Base-by-base conservation (phyloP, 2,113 vertebrate species). In the Sciurus niger region DNA sequence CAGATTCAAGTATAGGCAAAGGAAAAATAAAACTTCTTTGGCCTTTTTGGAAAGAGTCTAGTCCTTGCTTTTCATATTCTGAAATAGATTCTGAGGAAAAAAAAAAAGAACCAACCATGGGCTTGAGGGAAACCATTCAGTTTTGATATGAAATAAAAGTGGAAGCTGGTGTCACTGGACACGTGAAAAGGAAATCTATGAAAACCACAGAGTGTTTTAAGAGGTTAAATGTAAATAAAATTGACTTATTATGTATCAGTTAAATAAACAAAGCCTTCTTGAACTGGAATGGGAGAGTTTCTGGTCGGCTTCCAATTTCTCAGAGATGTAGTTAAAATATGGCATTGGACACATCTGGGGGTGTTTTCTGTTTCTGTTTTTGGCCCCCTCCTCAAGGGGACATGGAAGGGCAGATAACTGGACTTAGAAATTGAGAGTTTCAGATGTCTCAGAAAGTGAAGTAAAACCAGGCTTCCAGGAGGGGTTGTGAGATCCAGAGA, bases 141-240 rank as follows among this genome's bases (percentile, higher is more conserved):
- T 84, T 87, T 93, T 94, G 83, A 72, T 94, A 48, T 70, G 1
- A 53, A 79, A 72, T 94, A 78, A 92, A 96, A 94, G 94, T 87
- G 91, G 89, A 96, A 96, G 91, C 17, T 63, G 34, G 67, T 94
- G 84, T 92, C 70, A 58, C 60, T 68, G 53, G 43, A 78, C 83
- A 95, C 32, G 72, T 73, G 92, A 96, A 96, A 92, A 96, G 96
- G 88, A 97, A 96, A 97, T 97, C 84, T 96, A 18, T 53, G 82
- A 25, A 96, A 96, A 96, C 93, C 95, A 95, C 96, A 96, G 89
- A 94, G 74, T 10, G 0, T 96, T 96, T 97, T 94, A 96, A 94
- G 89, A 93, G 96, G 92, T 96, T 78, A 93, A 93, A 97, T 92
- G 92, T 95, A 91, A 95, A 94, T n/a, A 92, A 84, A 93, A 97